Percentiles rank a stretch among this genome's conserved stretches.
Evolutionary conservation across 2,113 vertebrate genomes (phyloP).

Genomic region (Takifugu bimaculatus): DNA sequence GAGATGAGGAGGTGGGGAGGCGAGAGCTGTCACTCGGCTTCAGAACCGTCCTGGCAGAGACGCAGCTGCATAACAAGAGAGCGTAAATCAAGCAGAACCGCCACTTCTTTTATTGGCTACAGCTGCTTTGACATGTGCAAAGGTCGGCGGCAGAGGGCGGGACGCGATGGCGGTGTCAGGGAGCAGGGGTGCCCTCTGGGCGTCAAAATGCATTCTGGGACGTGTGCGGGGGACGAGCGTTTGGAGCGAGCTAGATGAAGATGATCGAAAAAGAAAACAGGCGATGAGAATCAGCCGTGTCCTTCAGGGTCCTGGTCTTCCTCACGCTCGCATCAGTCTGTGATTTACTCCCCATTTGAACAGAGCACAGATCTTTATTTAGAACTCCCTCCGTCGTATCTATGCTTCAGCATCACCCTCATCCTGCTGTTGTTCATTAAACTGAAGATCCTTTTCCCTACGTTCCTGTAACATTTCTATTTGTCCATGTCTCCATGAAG

Average conservation of each 20-base stretch:
- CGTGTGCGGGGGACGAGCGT: background rate
- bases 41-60: background rate
- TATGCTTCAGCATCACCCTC: background rate
- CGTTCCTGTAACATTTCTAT: conserved; percentile 1
- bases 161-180: background rate
- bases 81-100: background rate
- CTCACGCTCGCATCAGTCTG: background rate
- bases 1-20: background rate
- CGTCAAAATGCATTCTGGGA: conserved; percentile 1
- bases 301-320: background rate
- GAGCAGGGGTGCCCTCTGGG: background rate
- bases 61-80: background rate
- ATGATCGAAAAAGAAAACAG: too few relatives aligned
- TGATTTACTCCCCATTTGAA: too few relatives aligned
- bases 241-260: too few relatives aligned
- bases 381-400: background rate
- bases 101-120: background rate
- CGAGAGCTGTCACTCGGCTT: background rate
- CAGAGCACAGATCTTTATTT: too few relatives aligned
- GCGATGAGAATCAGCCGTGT: too few relatives aligned
- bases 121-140: conserved; percentile 6
- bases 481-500: conserved; percentile 60
- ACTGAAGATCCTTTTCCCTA: background rate
- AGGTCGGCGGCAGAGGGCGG: background rate
- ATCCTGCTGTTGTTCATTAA: conserved; percentile 6